These are phyloP conservation scores for Drosophila cognata DNA, from an alignment of 2,888 invertebrate species.

Conservation along the genomic window DNA sequence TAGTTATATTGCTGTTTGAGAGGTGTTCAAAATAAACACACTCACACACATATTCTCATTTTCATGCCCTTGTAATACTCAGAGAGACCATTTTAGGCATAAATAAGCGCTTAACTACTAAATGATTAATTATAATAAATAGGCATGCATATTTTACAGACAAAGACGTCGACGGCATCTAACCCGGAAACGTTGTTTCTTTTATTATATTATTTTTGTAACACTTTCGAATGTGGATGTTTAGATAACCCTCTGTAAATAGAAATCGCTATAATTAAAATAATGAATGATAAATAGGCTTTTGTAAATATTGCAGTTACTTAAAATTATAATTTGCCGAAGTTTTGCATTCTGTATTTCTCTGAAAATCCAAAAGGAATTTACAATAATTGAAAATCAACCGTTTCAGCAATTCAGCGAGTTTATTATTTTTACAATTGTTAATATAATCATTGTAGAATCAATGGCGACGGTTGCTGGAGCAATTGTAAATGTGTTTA, in stretches of 20 bases:
- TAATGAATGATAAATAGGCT: background rate
- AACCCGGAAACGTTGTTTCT: slow-evolving; percentile 16
- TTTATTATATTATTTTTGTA: background rate
- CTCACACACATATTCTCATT: slow-evolving; percentile 42
- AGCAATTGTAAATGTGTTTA: background rate
- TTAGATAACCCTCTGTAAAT: background rate
- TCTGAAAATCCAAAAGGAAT: background rate
- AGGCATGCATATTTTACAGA: background rate
- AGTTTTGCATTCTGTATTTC: background rate
- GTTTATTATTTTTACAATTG: slow-evolving; percentile 39
- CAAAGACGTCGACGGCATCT: background rate
- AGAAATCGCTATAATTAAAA: background rate
- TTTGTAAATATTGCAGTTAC: background rate
- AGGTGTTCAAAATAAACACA: slow-evolving; percentile 21
- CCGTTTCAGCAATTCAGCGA: slow-evolving; percentile 19
- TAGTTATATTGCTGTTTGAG: slow-evolving; percentile 36
- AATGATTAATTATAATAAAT: slow-evolving; percentile 7
- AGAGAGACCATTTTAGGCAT: background rate
- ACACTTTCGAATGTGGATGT: background rate
- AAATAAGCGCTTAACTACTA: background rate
- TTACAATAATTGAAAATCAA: background rate
- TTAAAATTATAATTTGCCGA: background rate
- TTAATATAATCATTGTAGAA: slow-evolving; percentile 28
- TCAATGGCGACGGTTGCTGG: slow-evolving; percentile 18
- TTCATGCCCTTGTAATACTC: slow-evolving; percentile 22